Percentiles rank a stretch among this genome's conserved stretches.
Evolutionary conservation across 2,113 vertebrate species (phyloP).

Genomic region (Pogonocichla stellata): DNA sequence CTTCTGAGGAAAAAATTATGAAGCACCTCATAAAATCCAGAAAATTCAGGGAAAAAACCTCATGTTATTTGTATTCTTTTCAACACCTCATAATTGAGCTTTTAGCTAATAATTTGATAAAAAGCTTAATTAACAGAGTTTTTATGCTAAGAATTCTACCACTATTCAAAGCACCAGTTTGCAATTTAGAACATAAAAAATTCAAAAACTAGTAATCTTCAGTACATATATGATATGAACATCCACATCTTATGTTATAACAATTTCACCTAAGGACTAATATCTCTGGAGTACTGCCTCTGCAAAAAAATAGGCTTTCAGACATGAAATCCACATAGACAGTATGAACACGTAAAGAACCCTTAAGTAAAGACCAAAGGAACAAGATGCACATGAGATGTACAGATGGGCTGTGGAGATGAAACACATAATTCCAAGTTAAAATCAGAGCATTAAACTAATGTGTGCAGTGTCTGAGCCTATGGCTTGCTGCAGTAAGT

Average conservation of each 20-base stretch:
- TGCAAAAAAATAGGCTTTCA: neutral
- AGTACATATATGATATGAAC: neutral
- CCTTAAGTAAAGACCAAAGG: neutral
- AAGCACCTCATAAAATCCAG: neutral
- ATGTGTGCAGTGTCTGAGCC: neutral
- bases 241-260: neutral
- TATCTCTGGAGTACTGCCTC: neutral
- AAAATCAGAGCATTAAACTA: neutral
- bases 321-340: neutral
- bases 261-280: neutral
- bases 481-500: neutral
- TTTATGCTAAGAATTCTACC: neutral
- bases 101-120: neutral
- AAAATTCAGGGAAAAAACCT: neutral
- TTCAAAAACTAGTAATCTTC: neutral
- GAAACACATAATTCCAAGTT: neutral
- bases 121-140: neutral
- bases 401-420: neutral
- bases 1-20: neutral
- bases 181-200: neutral
- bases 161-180: neutral
- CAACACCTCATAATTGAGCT: neutral
- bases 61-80: neutral
- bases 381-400: neutral
- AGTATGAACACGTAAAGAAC: neutral